phyloP scores from a whole-genome alignment of 2,888 invertebrate genomes.

The Drosophila leonis region DNA sequence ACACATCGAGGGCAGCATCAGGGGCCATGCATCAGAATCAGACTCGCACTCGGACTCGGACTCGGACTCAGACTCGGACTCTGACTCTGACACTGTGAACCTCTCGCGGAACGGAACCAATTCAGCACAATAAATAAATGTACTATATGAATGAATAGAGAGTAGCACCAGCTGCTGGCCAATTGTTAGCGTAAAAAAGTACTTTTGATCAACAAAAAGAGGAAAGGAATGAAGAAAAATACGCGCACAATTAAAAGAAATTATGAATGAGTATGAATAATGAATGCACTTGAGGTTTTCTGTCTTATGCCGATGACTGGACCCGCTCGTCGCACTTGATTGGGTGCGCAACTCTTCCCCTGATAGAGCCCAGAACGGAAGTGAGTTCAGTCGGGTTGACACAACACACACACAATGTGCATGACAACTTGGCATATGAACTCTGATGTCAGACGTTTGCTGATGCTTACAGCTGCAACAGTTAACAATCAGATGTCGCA shows the following conservation, averaged over 20 bases:
- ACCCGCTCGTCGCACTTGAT: conserved; percentile 37
- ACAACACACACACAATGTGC: conserved; percentile 4
- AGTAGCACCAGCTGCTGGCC: conserved; percentile 42
- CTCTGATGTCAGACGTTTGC: conserved; percentile 29
- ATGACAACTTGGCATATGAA: conserved; percentile 31
- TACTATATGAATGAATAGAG: conserved; percentile 61
- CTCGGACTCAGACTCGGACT: background rate
- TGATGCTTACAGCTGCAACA: conserved; percentile 19
- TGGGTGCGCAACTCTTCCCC: conserved; percentile 16
- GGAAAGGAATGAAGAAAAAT: conserved; percentile 19
- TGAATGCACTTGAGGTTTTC: conserved; percentile 56
- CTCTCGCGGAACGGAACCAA: conserved; percentile 53
- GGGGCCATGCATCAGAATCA: conserved; percentile 28
- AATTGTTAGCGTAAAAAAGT: conserved; percentile 44
- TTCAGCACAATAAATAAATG: conserved; percentile 61
- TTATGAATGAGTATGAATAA: conserved; percentile 71
- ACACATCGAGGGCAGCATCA: conserved; percentile 44
- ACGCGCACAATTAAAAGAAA: conserved; percentile 68
- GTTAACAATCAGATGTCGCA: conserved; percentile 6
- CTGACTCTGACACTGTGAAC: conserved; percentile 27
- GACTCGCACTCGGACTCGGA: conserved; percentile 9
- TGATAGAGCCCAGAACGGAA: conserved; percentile 52
- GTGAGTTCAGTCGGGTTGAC: conserved; percentile 69
- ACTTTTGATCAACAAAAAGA: conserved; percentile 21
- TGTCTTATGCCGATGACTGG: conserved; percentile 37